Evolutionary conservation across 2,888 invertebrate genomes (phyloP).

Genomic region (Leptopilina syphax): DNA sequence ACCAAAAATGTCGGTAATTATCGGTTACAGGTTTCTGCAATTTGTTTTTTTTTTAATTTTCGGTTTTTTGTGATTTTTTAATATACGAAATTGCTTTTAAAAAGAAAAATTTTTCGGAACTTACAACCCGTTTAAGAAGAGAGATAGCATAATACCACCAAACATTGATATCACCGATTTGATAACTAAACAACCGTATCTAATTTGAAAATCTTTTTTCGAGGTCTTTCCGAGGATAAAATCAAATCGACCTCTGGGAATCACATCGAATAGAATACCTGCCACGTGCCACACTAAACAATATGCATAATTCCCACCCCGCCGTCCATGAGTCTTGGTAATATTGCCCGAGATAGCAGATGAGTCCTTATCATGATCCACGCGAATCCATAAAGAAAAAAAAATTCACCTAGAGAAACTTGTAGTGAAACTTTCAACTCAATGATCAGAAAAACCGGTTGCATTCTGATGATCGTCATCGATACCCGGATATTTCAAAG

Average conservation of each 20-base stretch:
- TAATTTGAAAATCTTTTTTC: not conserved
- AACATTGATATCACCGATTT: no score
- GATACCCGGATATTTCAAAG: not conserved
- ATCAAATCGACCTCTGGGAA: conserved; percentile 53
- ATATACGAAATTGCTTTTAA: no score
- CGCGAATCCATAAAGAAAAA: conserved; percentile 53
- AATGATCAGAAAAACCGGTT: conserved; percentile 18
- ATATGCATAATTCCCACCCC: conserved; percentile 41
- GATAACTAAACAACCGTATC: not conserved
- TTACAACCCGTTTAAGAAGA: no score
- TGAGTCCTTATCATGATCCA: conserved; percentile 47
- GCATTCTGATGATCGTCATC: conserved; percentile 10
- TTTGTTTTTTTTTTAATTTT: not conserved
- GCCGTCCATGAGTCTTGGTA: not conserved
- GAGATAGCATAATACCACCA: no score
- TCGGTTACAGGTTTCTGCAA: not conserved
- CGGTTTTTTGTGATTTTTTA: no score
- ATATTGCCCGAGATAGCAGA: conserved; percentile 36
- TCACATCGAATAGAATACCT: conserved; percentile 44
- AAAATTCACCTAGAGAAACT: conserved; percentile 14
- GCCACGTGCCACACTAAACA: conserved; percentile 51
- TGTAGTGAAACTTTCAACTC: conserved; percentile 7
- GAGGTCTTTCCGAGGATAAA: conserved; percentile 6
- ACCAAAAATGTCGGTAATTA: no score
- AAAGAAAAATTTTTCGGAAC: no score